Conservation (phyloP, 2,113 vertebrate species). For the Microcebus murinus region DNA sequence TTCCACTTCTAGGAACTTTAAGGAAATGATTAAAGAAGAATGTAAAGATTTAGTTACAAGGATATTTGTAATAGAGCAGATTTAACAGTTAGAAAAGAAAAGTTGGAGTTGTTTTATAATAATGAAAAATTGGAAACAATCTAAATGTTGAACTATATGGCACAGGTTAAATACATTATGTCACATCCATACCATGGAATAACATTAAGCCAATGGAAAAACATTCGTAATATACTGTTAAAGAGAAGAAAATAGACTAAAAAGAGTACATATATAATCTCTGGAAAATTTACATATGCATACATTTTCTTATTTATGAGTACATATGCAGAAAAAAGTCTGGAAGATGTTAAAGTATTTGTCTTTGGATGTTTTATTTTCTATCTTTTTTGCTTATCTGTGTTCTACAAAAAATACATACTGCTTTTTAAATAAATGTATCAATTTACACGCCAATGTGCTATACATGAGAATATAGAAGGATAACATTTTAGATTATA, state of each 20-base stretch:
- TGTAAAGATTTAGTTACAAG: not conserved
- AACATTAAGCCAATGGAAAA: not conserved
- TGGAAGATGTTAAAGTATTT: constrained; percentile 1
- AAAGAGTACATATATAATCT: not conserved
- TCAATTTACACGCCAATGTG: not conserved
- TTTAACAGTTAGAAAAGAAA: not conserved
- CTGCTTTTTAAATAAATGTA: constrained; percentile 8
- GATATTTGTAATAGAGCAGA: not conserved
- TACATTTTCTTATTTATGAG: not conserved
- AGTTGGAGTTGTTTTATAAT: not conserved
- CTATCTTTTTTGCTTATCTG: not conserved
- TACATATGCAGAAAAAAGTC: not conserved
- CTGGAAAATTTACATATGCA: not conserved
- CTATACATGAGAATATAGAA: not conserved
- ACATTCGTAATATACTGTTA: not conserved
- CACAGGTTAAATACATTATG: not conserved
- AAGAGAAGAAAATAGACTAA: not conserved
- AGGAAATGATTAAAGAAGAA: not conserved
- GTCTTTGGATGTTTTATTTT: constrained; percentile 27
- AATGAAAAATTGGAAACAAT: not conserved
- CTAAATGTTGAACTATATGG: not conserved
- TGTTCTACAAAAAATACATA: not conserved
- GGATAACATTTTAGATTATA: constrained; percentile 28
- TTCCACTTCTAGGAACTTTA: not conserved
- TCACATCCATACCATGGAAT: not conserved